Base-by-base conservation (phyloP, 2,888 invertebrate species). In the Drosophila villosipedis region DNA sequence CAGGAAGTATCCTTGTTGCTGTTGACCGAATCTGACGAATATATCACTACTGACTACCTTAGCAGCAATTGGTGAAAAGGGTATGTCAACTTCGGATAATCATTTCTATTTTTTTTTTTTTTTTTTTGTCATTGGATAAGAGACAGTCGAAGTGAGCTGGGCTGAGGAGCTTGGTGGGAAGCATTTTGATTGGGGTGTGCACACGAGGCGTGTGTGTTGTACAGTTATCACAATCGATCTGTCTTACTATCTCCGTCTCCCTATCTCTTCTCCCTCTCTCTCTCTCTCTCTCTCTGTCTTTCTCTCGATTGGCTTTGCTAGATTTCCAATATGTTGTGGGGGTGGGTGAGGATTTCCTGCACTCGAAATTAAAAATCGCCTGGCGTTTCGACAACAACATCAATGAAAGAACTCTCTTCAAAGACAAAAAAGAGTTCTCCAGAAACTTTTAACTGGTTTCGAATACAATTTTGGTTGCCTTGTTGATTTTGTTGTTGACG, bases 331-430 rank as follows among this genome's bases (percentile, higher is more conserved):
- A 9, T 43, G 63, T 49, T 73, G 52, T 52, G 39, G 22, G 41
- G 41, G 47, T 60, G 64, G 63, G 30, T 70, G 73, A 73, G 68
- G 54, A 82, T 73, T 82, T 82, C 83, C 82, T 82, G 81, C 55
- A 64, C 30, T 59, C 25, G 37, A 78, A 78, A 82, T 82, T 81
- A 77, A 83, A 75, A 82, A 80, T 78, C 82, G 78, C 68, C 67
- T 54, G 62, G 65, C 82, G 80, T 80, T 9, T 52, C 68, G 62
- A 53, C 39, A 50, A 54, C 22, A 50, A 47, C 58, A 58, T 49
- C 30, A 30, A 41, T 39, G 57, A 33, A 61, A 59, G 33, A 72
- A 65, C 61, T 70, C 47, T 58, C 25, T n/a, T 19, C 28, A 47
- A 55, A 1, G 52, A 41, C 28, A 49, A 31, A 16, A 28, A 57